Conservation (phyloP, 2,113 vertebrate genomes). For the Erythrolamprus reginae region DNA sequence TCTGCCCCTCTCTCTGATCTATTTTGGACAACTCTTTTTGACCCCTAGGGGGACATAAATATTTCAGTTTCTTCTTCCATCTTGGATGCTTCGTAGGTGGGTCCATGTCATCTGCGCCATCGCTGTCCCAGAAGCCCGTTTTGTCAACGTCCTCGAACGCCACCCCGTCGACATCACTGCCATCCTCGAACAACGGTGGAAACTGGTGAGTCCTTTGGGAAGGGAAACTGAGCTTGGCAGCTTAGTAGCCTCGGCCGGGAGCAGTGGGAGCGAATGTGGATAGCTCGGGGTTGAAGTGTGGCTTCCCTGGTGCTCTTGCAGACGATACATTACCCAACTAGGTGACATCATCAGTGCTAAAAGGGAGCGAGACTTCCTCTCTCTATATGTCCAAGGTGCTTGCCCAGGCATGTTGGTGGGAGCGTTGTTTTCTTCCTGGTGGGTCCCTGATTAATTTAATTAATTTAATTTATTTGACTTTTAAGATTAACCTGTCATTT, state of each 20-base stretch:
- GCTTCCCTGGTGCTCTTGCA: neutral
- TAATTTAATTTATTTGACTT: too few species aligned
- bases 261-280: neutral
- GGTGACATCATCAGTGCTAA: neutral
- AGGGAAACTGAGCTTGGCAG: neutral
- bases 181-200: constrained; percentile 89
- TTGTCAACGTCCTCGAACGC: constrained; percentile 82
- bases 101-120: constrained; percentile 93
- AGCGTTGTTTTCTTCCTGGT: too few species aligned
- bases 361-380: neutral
- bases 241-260: neutral
- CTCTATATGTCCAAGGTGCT: neutral
- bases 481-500: neutral
- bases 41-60: neutral
- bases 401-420: too few species aligned
- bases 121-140: constrained; percentile 87
- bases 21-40: neutral
- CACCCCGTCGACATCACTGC: constrained; percentile 87
- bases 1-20: too few species aligned
- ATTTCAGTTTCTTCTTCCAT: neutral
- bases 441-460: too few species aligned
- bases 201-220: constrained; percentile 72
- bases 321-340: neutral
- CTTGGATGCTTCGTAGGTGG: constrained; percentile 74
- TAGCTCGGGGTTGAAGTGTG: neutral